Percentiles rank a stretch among this genome's conserved stretches.
These are phyloP conservation scores for Acanthococcus lagerstroemiae DNA, from an alignment of 2,888 invertebrate species.

Conservation along the genomic window DNA sequence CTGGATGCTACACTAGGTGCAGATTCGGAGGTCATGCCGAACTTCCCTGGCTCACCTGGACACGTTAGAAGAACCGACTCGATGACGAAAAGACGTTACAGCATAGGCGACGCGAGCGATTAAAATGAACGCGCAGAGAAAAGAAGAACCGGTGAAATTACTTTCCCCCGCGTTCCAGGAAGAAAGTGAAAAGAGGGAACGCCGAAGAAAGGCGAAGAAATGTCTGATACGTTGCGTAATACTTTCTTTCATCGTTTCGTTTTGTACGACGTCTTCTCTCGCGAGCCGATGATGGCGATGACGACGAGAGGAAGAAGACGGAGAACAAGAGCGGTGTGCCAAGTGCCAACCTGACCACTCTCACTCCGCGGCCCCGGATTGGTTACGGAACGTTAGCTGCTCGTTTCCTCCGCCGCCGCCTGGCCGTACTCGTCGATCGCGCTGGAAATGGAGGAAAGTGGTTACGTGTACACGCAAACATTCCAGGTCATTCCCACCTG, in stretches of 20 bases:
- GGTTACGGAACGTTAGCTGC: neutral
- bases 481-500: neutral
- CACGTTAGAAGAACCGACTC: too few relatives aligned
- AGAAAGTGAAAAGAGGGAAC: constrained; percentile 3
- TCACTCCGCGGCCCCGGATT: too few relatives aligned
- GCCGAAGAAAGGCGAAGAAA: neutral
- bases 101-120: neutral
- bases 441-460: neutral
- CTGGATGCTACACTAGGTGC: too few relatives aligned
- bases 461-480: neutral
- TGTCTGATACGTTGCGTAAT: neutral
- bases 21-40: too few relatives aligned
- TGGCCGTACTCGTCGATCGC: neutral
- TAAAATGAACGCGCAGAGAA: neutral
- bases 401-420: neutral
- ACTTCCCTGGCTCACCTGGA: too few relatives aligned
- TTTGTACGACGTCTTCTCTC: neutral
- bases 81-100: too few relatives aligned
- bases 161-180: neutral
- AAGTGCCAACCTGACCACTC: neutral
- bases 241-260: constrained; percentile 18
- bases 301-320: too few relatives aligned
- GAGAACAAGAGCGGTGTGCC: neutral
- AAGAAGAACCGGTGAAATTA: neutral
- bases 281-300: too few relatives aligned